These are phyloP conservation scores for Electrona antarctica DNA, from an alignment of 2,113 vertebrate genomes.

Conservation along the genomic window DNA sequence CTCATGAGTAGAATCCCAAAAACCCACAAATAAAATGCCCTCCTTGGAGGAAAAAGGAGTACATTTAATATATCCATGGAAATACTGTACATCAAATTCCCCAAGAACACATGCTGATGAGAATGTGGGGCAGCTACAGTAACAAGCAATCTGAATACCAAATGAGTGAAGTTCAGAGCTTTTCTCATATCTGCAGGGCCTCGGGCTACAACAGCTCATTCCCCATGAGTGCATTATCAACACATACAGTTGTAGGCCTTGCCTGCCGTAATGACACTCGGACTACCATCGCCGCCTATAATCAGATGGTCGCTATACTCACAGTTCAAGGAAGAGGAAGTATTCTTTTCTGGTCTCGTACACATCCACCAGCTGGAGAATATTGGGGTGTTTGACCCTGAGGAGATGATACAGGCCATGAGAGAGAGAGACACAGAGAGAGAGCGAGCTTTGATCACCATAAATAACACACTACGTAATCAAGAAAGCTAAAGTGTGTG, in stretches of 20 bases:
- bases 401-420: constrained; percentile 13
- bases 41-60: constrained; percentile 24
- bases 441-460: constrained; percentile 1
- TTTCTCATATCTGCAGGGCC: constrained; percentile 46
- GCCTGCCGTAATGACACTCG: constrained; percentile 23
- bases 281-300: not conserved
- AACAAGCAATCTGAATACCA: constrained; percentile 60
- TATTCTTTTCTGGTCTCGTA: constrained; percentile 97
- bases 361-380: constrained; percentile 95
- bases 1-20: constrained; percentile 23
- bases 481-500: constrained; percentile 4
- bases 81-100: constrained; percentile 39
- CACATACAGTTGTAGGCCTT: constrained; percentile 12
- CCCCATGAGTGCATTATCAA: constrained; percentile 51
- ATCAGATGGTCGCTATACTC: constrained; percentile 72
- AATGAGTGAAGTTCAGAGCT: constrained; percentile 54
- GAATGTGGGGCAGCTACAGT: constrained; percentile 26
- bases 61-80: constrained; percentile 38
- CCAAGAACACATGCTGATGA: constrained; percentile 49
- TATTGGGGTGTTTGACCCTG: constrained; percentile 98
- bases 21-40: constrained; percentile 31
- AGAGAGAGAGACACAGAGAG: constrained; percentile 15
- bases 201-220: constrained; percentile 48
- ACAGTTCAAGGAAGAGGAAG: constrained; percentile 98
- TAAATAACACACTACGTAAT: constrained; percentile 17